A percentile compares a stretch with the other conserved stretches of the same genome.
These are phyloP conservation scores for Cryptotis parvus DNA, from an alignment of 2,113 vertebrate genomes.

Conservation along the genomic window DNA sequence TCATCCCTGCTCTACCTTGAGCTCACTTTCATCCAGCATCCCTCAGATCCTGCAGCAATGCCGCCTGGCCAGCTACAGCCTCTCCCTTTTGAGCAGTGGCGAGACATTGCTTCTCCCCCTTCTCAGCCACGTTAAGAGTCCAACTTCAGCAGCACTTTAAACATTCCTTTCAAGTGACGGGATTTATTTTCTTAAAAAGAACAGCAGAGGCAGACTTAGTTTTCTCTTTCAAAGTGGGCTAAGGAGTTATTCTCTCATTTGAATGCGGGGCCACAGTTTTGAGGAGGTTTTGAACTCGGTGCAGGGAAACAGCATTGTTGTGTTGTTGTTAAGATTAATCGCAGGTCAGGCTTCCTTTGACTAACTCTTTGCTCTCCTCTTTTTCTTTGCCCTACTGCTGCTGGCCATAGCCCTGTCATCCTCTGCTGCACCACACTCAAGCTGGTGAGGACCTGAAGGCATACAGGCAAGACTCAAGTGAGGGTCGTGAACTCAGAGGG, in stretches of 20 bases:
- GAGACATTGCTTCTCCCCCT: not conserved
- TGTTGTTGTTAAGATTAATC: not conserved
- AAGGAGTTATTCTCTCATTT: not conserved
- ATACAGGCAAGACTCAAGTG: not conserved
- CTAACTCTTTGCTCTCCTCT: not conserved
- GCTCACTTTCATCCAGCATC: not conserved
- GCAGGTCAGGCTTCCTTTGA: not conserved
- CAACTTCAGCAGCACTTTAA: not conserved
- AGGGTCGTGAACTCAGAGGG: not conserved
- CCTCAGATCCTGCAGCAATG: not conserved
- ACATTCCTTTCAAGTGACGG: constrained; percentile 9
- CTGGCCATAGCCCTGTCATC: not conserved
- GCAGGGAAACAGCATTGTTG: not conserved
- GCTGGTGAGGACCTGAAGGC: not conserved
- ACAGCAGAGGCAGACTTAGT: not conserved
- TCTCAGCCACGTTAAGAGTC: constrained; percentile 10
- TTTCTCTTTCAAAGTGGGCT: constrained; percentile 7
- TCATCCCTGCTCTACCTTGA: not conserved
- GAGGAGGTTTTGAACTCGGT: not conserved
- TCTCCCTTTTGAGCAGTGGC: not conserved
- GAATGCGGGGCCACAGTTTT: not conserved
- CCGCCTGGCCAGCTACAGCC: not conserved
- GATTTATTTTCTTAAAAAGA: constrained; percentile 59
- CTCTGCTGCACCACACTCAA: not conserved
- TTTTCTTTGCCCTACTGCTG: not conserved